Evolutionary conservation across 2,113 vertebrate species (phyloP).

Genomic region (Spea bombifrons): DNA sequence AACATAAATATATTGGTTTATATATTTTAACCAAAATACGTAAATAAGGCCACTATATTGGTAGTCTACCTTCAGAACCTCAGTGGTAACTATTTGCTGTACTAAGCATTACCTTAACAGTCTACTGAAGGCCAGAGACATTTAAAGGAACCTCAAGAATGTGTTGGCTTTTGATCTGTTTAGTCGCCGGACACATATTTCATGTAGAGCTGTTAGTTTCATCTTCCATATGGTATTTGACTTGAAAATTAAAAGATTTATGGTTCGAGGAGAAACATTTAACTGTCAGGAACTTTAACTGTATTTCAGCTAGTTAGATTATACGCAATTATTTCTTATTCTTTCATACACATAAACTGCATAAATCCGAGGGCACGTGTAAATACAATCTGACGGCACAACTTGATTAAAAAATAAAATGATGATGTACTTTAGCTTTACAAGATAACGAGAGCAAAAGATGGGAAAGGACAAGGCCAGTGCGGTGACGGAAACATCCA

Average conservation of each 20-base stretch:
- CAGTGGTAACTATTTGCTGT: not conserved
- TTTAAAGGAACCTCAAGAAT: constrained; percentile 13
- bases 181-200: constrained; percentile 20
- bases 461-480: too few species aligned
- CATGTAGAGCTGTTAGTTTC: constrained; percentile 18
- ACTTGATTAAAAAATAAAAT: too few species aligned
- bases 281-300: constrained; percentile 20
- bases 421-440: too few species aligned
- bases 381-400: too few species aligned
- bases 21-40: too few species aligned
- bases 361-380: too few species aligned
- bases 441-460: too few species aligned
- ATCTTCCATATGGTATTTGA: constrained; percentile 36
- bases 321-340: too few species aligned
- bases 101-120: not conserved
- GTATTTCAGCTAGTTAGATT: not conserved
- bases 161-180: constrained; percentile 12
- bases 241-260: constrained; percentile 38
- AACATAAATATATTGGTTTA: too few species aligned
- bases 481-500: too few species aligned
- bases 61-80: constrained; percentile 46
- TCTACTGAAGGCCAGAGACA: not conserved
- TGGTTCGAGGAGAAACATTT: constrained; percentile 28
- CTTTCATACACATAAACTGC: too few species aligned
- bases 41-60: too few species aligned